phyloP scores from a whole-genome alignment of 2,888 invertebrate genomes.

The Platycheirus albimanus region DNA sequence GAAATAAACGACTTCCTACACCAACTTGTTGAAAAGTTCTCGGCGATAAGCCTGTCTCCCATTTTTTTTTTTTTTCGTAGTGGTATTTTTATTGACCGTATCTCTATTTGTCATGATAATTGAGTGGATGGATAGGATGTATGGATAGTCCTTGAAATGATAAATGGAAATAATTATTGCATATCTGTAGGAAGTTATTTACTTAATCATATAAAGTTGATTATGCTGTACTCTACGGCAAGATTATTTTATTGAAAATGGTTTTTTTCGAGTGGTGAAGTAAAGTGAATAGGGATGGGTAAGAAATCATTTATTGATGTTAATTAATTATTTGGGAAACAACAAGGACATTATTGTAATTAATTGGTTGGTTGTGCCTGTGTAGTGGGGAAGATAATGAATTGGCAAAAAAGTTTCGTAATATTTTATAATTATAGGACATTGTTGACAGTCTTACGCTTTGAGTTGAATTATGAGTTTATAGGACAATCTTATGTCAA shows the following conservation, averaged over 20 bases:
- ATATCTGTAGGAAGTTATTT: constrained; percentile 27
- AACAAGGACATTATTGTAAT: constrained; percentile 2
- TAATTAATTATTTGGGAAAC: constrained; percentile 5
- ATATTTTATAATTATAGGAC: neutral
- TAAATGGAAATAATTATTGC: constrained; percentile 52
- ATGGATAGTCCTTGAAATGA: constrained; percentile 46
- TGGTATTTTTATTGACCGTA: neutral
- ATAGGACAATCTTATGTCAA: too few relatives aligned
- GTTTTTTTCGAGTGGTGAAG: neutral
- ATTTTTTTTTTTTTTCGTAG: neutral
- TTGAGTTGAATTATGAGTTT: too few relatives aligned
- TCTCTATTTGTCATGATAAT: constrained; percentile 1
- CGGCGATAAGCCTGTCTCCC: neutral
- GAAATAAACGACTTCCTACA: constrained; percentile 8
- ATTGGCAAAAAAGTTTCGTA: neutral
- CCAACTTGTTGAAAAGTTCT: constrained; percentile 40
- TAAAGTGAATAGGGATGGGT: neutral
- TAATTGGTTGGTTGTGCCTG: neutral
- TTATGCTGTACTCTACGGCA: neutral
- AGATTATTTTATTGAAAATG: constrained; percentile 32
- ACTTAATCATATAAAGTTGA: constrained; percentile 25
- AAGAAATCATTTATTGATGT: constrained; percentile 2
- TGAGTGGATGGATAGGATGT: constrained; percentile 17
- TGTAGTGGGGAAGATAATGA: neutral
- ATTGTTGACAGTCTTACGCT: too few relatives aligned